Evolutionary conservation across 2,888 invertebrate species (phyloP), one percentile per base, ranked within the genome.

Genomic region (Pseudolycoriella hygida): DNA sequence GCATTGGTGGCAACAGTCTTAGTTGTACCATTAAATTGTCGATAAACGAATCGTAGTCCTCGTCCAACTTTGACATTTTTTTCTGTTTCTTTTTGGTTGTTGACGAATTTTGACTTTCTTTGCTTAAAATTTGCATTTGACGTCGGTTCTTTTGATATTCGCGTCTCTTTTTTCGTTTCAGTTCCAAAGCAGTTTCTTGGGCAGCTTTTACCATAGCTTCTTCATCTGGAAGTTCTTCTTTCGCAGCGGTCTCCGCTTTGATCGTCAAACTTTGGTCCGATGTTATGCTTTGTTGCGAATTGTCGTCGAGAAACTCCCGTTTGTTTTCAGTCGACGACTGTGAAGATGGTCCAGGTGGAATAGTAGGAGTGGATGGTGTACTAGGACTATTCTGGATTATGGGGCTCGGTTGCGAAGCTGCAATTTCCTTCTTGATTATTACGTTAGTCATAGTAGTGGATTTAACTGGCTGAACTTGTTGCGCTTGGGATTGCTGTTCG

Each of bases 1-100:
- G 77, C 71, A 94, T 78, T 3, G 84, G 76, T 20, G 87, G 88
- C 56, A 93, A 71, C 52, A 81, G 76, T 18, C 87, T 72, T 48
- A 94, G 66, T 59, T 92, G 89, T 15, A 74, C 70, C 76, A 92
- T 81, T 47, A 93, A 72, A 57, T 81, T 80, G 55, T 90, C 90
- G 51, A 89, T 83, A 57, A 83, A 90, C 4, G 81, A 80, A 57
- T 92, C 92, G 58, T 88, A 88, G 61, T 90, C 90, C 64, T 92
- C 90, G 54, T 90, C 89, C 11, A 83, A 72, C 54, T 86, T 80
- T 4, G n/a, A 32, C 41, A 81, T 77, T 62, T 90, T 90, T 18
- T 87, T 72, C 5, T 83, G 76, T 42, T 88, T 73, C 60, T 90
- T 92, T 57, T 87, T 87, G 12, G 42, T 34, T 1, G 49, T 32